These are phyloP conservation scores for Eretmochelys imbricata DNA, from an alignment of 2,113 vertebrate species.

Conservation along the genomic window DNA sequence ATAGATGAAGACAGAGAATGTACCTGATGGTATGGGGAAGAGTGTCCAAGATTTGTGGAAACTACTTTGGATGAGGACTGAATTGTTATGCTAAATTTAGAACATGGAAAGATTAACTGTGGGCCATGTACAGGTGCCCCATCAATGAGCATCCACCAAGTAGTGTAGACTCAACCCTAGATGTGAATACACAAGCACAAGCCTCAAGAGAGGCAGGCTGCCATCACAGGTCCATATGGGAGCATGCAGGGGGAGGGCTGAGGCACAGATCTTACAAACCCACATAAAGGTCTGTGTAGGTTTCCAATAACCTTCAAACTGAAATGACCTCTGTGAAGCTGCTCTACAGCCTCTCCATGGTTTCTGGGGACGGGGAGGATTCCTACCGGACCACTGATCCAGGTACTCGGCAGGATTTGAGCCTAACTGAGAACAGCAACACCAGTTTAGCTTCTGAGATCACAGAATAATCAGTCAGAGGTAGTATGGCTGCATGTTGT, in stretches of 20 bases:
- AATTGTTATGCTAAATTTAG: background rate
- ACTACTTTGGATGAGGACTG: background rate
- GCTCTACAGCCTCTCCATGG: background rate
- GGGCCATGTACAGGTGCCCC: background rate
- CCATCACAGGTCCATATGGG: rapidly evolving
- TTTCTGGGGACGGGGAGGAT: background rate
- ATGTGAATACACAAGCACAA: background rate
- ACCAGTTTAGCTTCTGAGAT: background rate
- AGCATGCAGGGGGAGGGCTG: background rate
- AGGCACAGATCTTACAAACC: background rate
- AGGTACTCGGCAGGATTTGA: background rate
- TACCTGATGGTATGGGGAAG: background rate
- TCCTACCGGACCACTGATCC: background rate
- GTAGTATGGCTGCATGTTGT: background rate
- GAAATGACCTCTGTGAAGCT: background rate
- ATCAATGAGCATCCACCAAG: rapidly evolving
- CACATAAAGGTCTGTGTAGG: background rate
- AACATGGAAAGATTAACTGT: background rate
- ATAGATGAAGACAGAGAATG: too few relatives aligned
- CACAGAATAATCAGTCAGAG: background rate
- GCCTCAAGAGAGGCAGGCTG: background rate
- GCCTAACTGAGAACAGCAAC: background rate
- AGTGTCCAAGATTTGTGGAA: background rate
- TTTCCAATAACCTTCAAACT: background rate
- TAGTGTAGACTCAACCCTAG: background rate